Conservation (phyloP, 2,797 vertebrate species). For the Picus viridis region DNA sequence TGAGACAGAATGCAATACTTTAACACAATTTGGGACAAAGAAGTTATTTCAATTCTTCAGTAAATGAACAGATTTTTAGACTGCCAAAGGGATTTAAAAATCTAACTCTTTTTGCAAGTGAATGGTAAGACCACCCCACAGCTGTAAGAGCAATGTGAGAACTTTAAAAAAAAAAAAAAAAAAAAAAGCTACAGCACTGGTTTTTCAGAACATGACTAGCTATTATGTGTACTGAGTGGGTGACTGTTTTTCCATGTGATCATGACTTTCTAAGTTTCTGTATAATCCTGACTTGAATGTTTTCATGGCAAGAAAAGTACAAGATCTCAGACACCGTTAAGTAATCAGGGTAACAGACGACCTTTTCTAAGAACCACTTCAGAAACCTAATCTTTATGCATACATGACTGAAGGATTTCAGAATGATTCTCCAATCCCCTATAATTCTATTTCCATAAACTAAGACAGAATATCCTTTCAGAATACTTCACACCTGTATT, state of each 20-base stretch:
- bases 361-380: constrained; percentile 41
- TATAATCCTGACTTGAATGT: constrained; percentile 33
- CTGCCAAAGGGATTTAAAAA: not conserved
- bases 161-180: not conserved
- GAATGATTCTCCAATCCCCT: not conserved
- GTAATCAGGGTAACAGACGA: constrained; percentile 4
- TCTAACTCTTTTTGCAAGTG: not conserved
- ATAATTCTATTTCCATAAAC: not conserved
- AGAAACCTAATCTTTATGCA: constrained; percentile 39
- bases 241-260: constrained; percentile 65
- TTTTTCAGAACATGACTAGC: constrained; percentile 49
- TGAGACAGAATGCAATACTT: not conserved
- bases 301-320: not conserved
- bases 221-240: constrained; percentile 64
- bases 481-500: not conserved
- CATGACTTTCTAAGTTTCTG: constrained; percentile 66
- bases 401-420: not conserved
- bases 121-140: not conserved
- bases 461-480: not conserved
- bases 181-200: not conserved
- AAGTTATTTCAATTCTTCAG: constrained; percentile 13
- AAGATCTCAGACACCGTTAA: constrained; percentile 33
- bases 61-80: constrained; percentile 24
- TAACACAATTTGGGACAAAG: not conserved
- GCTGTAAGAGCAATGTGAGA: not conserved